Evolutionary conservation across 2,113 vertebrate species (phyloP).

Genomic region (Parus major): DNA sequence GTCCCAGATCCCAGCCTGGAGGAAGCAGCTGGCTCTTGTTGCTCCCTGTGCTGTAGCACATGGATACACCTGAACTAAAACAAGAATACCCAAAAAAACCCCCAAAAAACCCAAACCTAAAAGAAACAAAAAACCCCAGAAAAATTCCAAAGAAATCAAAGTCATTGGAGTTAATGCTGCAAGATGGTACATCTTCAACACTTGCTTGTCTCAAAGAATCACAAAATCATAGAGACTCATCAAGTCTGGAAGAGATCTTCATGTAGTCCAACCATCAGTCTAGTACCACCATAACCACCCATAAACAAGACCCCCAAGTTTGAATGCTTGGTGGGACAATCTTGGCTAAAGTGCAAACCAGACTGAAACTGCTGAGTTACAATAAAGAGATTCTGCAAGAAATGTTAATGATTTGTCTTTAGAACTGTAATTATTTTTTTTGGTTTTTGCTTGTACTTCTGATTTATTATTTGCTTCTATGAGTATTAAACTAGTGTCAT

Average conservation of each 20-base stretch:
- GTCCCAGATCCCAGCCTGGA: not conserved
- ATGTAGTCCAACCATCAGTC: not conserved
- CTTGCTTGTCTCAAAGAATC: not conserved
- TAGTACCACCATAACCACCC: not conserved
- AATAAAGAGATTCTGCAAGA: not conserved
- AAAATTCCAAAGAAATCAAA: not conserved
- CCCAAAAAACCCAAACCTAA: not conserved
- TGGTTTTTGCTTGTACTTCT: not conserved
- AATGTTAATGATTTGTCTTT: not conserved
- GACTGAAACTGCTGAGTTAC: not conserved
- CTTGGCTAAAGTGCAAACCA: not conserved
- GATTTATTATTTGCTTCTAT: not conserved
- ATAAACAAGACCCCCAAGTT: not conserved
- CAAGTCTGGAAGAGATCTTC: not conserved
- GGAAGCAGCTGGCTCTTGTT: not conserved
- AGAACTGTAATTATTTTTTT: not conserved
- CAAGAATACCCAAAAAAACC: not conserved
- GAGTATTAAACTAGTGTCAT: not conserved
- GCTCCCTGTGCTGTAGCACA: not conserved
- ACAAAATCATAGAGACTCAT: not conserved
- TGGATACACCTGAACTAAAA: not conserved
- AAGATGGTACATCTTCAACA: not conserved
- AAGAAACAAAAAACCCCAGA: not conserved
- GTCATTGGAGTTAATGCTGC: not conserved
- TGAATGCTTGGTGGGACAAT: not conserved